Evolutionary conservation across 2,113 vertebrate genomes (phyloP), one percentile per base, ranked within the genome.

Genomic region (Choloepus hoffmanni): DNA sequence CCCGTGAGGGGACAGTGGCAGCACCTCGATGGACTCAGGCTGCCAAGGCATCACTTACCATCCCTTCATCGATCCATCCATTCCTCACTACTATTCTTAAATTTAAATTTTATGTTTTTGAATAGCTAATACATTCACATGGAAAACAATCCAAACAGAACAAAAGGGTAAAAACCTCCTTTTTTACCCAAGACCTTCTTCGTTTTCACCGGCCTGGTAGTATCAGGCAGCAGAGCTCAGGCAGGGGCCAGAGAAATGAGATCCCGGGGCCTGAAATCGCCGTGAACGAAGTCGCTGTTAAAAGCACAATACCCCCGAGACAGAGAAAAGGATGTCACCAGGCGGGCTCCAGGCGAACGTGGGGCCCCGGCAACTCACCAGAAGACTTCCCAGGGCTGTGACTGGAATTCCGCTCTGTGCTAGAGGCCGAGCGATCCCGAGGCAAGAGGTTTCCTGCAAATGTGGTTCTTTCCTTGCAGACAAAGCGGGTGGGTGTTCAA

Each of bases 91-190:
- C n/a, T 85, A 81, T 85, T 14, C 74, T 85, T 21, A 67, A 45
- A 30, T 24, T 45, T 24, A n/a, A 78, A 48, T 8, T 76, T 76
- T 45, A 55, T 43, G 36, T 88, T 68, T 40, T 21, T n/a, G 36
- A 76, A 58, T n/a, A 68, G 33, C 79, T 28, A 70, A 70, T 63
- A n/a, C 5, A 79, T 73, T 90, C 60, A 78, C 7, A 15, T 53
- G 65, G 60, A 77, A 92, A n/a, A n/a, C 74, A 78, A 85, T 63
- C 53, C 40, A 87, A 89, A 77, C 33, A 81, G 81, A 90, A 50
- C 53, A 43, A 67, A 60, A 60, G 6, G 30, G 72, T 86, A 55
- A 60, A 53, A 92, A n/a, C 65, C 26, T 16, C 43, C 73, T 36
- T 8, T 8, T 13, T 26, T 43, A 76, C 43, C 81, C 11, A 30